Percentiles rank a stretch among this genome's conserved stretches.
phyloP scores from a whole-genome alignment of 2,797 vertebrate genomes.

The Sphenodon punctatus region DNA sequence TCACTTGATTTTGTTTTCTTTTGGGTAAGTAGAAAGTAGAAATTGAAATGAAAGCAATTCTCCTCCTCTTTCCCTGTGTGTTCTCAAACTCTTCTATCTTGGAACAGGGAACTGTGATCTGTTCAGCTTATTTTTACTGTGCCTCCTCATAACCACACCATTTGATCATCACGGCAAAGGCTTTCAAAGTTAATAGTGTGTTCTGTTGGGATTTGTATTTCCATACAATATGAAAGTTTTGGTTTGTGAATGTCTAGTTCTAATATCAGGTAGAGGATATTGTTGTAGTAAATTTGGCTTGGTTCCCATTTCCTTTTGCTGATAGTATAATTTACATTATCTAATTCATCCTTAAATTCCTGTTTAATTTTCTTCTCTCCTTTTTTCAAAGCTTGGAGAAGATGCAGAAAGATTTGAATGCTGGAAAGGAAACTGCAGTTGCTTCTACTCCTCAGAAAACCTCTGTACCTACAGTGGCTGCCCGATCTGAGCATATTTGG shows the following conservation, averaged over 20 bases:
- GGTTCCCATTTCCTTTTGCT: background rate
- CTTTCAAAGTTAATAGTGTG: background rate
- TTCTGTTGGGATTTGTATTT: background rate
- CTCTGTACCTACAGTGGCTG: slow-evolving; percentile 47
- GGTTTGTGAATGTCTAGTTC: background rate
- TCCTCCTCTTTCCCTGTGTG: background rate
- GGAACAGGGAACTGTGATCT: background rate
- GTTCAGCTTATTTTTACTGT: background rate
- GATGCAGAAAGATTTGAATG: slow-evolving; percentile 75
- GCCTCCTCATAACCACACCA: background rate
- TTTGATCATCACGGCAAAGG: background rate
- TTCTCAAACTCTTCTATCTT: background rate
- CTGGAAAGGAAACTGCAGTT: slow-evolving; percentile 60
- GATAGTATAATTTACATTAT: background rate
- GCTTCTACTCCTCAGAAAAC: slow-evolving; percentile 70
- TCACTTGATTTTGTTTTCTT: background rate
- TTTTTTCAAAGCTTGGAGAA: slow-evolving; percentile 79
- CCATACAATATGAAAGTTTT: background rate
- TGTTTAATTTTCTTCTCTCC: slow-evolving; percentile 52
- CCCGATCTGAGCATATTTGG: slow-evolving; percentile 84
- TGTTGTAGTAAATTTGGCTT: background rate
- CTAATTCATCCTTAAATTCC: slow-evolving; percentile 7
- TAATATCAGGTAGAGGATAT: background rate
- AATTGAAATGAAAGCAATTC: background rate
- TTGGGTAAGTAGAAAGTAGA: background rate